These are phyloP conservation scores for Campylorhamphus procurvoides DNA, from an alignment of 2,113 vertebrate genomes.

Conservation along the genomic window DNA sequence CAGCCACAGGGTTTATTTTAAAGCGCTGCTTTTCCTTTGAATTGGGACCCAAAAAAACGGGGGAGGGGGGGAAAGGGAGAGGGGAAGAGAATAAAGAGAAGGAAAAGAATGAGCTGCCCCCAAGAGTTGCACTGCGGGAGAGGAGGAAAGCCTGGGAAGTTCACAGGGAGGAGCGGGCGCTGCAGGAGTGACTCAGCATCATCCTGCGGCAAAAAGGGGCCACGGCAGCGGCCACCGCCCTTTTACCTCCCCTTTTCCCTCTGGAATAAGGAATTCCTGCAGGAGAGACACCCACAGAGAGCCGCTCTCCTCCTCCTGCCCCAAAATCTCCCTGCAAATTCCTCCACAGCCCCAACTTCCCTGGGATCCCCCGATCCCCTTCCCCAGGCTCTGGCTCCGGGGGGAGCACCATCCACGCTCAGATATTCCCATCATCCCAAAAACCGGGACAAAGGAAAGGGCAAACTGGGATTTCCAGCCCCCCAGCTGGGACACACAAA, in stretches of 20 bases:
- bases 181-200: slow-evolving; percentile 63
- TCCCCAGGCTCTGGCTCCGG: neutral
- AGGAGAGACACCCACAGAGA: neutral
- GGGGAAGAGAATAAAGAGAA: neutral
- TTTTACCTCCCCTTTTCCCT: neutral
- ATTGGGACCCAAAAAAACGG: neutral
- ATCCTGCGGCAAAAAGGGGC: neutral
- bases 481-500: fast-evolving
- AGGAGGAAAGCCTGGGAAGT: neutral
- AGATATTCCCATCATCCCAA: neutral
- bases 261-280: neutral
- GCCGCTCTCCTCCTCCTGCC: neutral
- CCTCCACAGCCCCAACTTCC: neutral
- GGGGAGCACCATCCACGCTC: neutral
- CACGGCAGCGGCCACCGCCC: neutral
- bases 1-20: neutral
- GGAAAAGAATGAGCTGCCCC: neutral
- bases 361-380: fast-evolving
- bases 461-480: neutral
- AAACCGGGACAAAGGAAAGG: too few species aligned
- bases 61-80: fast-evolving
- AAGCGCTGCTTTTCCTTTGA: neutral
- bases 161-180: neutral
- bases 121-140: neutral
- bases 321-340: neutral